Base-by-base conservation (phyloP, 2,888 invertebrate species). In the Anthophora plumipes region DNA sequence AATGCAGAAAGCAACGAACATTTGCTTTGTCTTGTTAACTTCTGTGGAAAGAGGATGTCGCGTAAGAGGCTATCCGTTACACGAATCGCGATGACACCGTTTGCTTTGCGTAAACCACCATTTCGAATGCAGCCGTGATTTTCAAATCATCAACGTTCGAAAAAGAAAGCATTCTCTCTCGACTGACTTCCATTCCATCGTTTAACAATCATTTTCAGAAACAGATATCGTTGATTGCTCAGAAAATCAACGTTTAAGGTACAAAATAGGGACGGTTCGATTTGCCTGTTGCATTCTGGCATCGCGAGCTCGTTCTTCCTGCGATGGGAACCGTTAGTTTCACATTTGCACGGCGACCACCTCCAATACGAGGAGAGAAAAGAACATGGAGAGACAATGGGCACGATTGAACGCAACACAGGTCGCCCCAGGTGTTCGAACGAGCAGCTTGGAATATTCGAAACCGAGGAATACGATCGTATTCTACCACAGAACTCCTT, bases 251-350 rank as follows among this genome's bases (percentile, higher is more conserved):
- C 22, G 43, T 11, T 31, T 4, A 41, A 12, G 4, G 17, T 17
- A 31, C 4, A 1, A 14, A 12, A 5, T 11, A n/a, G 0, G 14
- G 22, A 75, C 14, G 46, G 41, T 71, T 59, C 76, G 76, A 82
- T 73, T 81, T 54, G 71, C 67, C 61, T 74, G 20, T 66, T 55
- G 63, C 70, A 57, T 66, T 74, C 66, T 61, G 46, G 41, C 12
- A 59, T 50, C 67, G 55, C 57, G 68, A 41, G 41, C 48, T 55
- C 63, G 17, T 77, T 68, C 61, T 54, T 61, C 61, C 46, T 9
- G 37, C 70, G 20, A 41, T 41, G 55, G 43, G 41, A 64, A 82
- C 80, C 76, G 76, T 80, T 80, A 82, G 48, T 55, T 57, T 57
- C 64, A 55, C 31, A 67, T 70, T 50, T 59, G 22, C 50, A 4